These are phyloP conservation scores for Tragelaphus imberbis DNA, from an alignment of 2,113 vertebrate genomes.

Conservation along the genomic window DNA sequence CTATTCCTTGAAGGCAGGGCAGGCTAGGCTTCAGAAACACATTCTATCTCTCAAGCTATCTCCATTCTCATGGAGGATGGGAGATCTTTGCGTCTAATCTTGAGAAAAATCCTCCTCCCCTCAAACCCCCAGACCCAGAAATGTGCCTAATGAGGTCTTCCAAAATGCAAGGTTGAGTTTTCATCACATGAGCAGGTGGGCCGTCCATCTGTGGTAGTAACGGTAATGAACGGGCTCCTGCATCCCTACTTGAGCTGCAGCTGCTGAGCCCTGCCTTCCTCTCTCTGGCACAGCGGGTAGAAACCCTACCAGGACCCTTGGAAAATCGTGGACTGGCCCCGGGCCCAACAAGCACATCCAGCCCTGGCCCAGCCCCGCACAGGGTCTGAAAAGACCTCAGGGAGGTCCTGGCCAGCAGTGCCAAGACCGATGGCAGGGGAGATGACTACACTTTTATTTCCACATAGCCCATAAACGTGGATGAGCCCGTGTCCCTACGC, in stretches of 20 bases:
- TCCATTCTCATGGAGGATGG: neutral
- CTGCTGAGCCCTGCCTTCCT: neutral
- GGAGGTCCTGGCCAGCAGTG: neutral
- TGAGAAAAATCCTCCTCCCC: neutral
- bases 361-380: neutral
- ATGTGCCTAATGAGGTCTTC: neutral
- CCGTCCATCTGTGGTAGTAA: neutral
- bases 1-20: neutral
- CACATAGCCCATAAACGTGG: conserved; percentile 81
- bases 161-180: neutral
- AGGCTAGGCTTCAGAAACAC: neutral
- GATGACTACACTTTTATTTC: conserved; percentile 79
- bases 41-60: neutral
- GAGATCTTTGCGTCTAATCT: neutral
- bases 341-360: neutral
- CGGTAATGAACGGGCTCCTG: neutral
- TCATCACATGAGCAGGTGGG: neutral
- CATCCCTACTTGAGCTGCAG: neutral
- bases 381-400: neutral
- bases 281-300: neutral
- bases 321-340: neutral
- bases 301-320: neutral
- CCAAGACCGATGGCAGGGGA: conserved; percentile 78
- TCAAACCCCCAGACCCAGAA: neutral
- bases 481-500: conserved; percentile 71